These are phyloP conservation scores for Ochropleura plecta DNA, from an alignment of 2,888 invertebrate species.

Conservation along the genomic window DNA sequence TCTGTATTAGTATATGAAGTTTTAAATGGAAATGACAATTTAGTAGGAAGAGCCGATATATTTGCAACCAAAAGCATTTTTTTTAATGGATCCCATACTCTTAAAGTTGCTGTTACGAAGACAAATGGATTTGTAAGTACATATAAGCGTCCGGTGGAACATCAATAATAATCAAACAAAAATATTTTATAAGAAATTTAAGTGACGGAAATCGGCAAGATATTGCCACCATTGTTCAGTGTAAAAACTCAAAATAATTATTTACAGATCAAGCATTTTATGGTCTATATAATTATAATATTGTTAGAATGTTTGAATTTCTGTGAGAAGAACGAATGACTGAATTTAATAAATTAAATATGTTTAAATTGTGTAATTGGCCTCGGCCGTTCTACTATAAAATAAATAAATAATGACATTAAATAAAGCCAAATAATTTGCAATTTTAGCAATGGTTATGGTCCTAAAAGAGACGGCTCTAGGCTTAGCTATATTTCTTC, in stretches of 20 bases:
- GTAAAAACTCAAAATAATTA: background rate
- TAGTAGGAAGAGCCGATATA: conserved; percentile 45
- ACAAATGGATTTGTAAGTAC: conserved; percentile 65
- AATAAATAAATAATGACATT: too few relatives aligned
- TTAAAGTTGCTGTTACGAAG: conserved; percentile 45
- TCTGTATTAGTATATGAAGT: conserved; percentile 65
- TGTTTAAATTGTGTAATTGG: too few relatives aligned
- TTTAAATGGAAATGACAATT: conserved; percentile 10
- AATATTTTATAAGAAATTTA: background rate
- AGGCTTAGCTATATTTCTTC: background rate
- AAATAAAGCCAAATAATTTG: too few relatives aligned
- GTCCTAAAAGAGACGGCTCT: background rate
- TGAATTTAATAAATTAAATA: too few relatives aligned
- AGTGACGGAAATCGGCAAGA: background rate
- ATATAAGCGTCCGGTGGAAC: background rate
- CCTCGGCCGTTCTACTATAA: too few relatives aligned
- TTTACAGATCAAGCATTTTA: too few relatives aligned
- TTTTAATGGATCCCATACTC: conserved; percentile 45
- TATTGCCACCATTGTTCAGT: background rate
- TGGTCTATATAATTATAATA: background rate
- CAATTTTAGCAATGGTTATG: too few relatives aligned
- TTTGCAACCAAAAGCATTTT: conserved; percentile 32
- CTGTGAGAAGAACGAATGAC: too few relatives aligned
- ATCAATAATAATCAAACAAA: conserved; percentile 1
- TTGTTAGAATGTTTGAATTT: too few relatives aligned